These are phyloP conservation scores for Tethea ocularis DNA, from an alignment of 2,888 invertebrate genomes.

Conservation along the genomic window DNA sequence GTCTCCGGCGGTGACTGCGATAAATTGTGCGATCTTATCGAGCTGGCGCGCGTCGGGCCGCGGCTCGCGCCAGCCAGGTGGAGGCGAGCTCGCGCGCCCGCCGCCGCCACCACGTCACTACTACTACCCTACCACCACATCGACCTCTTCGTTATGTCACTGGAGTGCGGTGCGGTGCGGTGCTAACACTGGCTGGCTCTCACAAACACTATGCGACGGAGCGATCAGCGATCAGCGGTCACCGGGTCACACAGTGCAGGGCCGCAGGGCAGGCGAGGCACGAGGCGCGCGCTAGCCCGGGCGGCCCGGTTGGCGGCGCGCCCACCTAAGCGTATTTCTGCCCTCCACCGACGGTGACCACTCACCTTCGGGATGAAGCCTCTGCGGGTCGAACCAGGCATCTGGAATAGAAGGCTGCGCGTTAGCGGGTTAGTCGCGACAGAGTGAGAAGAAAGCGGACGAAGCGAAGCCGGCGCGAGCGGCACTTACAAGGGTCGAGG, in stretches of 20 bases:
- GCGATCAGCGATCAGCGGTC: slow-evolving; percentile 17
- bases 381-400: slow-evolving; percentile 97
- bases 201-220: slow-evolving; percentile 35
- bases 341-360: slow-evolving; percentile 50
- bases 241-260: slow-evolving; percentile 34
- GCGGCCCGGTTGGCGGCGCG: slow-evolving; percentile 55
- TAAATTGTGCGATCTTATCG: slow-evolving; percentile 28
- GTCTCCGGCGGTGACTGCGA: slow-evolving; percentile 29
- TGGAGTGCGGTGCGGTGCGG: slow-evolving; percentile 22
- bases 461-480: slow-evolving; percentile 58
- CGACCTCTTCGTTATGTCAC: slow-evolving; percentile 19
- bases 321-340: slow-evolving; percentile 62
- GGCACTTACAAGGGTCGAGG: slow-evolving; percentile 77
- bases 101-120: slow-evolving; percentile 1
- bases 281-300: slow-evolving; percentile 40
- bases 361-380: slow-evolving; percentile 96
- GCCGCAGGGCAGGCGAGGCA: slow-evolving; percentile 30
- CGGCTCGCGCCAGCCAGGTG: slow-evolving; percentile 10
- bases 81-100: not conserved
- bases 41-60: slow-evolving; percentile 28
- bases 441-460: slow-evolving; percentile 63
- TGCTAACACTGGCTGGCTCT: slow-evolving; percentile 46
- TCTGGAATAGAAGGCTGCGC: slow-evolving; percentile 89
- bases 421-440: slow-evolving; percentile 83
- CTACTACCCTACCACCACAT: slow-evolving; percentile 8